A percentile compares a stretch with the other conserved stretches of the same genome.
These are phyloP conservation scores for Schizopygopsis malacanthus DNA, from an alignment of 2,797 vertebrate species.

Conservation along the genomic window DNA sequence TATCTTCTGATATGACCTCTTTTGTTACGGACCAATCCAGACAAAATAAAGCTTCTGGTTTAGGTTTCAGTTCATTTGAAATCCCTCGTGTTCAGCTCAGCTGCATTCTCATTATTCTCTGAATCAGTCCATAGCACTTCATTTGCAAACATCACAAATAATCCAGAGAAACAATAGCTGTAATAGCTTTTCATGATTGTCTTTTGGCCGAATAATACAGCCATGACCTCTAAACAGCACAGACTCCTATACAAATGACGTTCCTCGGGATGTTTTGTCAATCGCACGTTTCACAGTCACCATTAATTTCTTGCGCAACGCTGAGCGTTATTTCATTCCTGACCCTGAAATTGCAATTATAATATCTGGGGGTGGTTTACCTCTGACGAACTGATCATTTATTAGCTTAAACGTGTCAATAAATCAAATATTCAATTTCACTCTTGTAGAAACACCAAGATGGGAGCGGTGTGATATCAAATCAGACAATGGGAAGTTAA, in stretches of 20 bases:
- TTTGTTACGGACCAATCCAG: not conserved
- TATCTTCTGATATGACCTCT: not conserved
- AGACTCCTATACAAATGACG: slow-evolving; percentile 17
- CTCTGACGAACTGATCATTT: slow-evolving; percentile 50
- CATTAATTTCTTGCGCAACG: slow-evolving; percentile 31
- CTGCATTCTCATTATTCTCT: slow-evolving; percentile 15
- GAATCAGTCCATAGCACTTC: slow-evolving; percentile 1
- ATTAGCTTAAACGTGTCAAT: slow-evolving; percentile 48
- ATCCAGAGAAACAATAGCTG: slow-evolving; percentile 9
- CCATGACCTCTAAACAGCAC: slow-evolving; percentile 32
- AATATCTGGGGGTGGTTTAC: slow-evolving; percentile 51
- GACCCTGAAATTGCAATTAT: slow-evolving; percentile 60
- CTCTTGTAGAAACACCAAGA: slow-evolving; percentile 28
- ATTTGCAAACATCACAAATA: slow-evolving; percentile 29
- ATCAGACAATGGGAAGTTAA: slow-evolving; percentile 48
- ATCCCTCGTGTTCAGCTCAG: slow-evolving; percentile 2
- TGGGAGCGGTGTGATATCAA: slow-evolving; percentile 17
- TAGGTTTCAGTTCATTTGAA: not conserved
- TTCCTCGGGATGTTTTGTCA: slow-evolving; percentile 1
- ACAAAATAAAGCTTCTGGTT: not conserved
- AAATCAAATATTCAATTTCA: slow-evolving; percentile 52
- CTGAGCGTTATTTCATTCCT: slow-evolving; percentile 5
- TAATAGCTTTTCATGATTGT: slow-evolving; percentile 16
- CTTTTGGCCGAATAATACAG: slow-evolving; percentile 25
- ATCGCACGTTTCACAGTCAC: slow-evolving; percentile 3